Percentiles rank a stretch among this genome's conserved stretches.
These are phyloP conservation scores for Apostichopus leukothele DNA, from an alignment of 53 echinoderm and acorn worm species.

Conservation along the genomic window DNA sequence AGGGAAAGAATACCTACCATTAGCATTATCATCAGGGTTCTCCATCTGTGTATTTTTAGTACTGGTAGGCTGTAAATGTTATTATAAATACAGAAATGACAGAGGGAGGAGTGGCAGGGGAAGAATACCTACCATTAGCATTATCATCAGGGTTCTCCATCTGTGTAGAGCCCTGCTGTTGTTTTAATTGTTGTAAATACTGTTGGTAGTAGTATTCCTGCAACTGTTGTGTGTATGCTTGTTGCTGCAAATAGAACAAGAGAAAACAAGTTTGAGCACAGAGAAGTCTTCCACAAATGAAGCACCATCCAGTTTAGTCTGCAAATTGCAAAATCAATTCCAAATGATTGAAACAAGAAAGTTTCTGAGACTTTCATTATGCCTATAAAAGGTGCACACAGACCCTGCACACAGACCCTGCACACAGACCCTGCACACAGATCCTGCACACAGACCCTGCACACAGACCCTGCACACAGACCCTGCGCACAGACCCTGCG, in stretches of 20 bases:
- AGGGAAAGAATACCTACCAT: neutral
- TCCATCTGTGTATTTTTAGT: slow-evolving; percentile 9
- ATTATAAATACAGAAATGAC: neutral
- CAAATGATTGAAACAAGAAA: too few relatives aligned
- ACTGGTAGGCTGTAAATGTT: too few relatives aligned
- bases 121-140: slow-evolving; percentile 16
- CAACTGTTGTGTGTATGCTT: slow-evolving; percentile 82
- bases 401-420: too few relatives aligned
- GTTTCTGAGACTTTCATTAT: too few relatives aligned
- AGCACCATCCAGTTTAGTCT: too few relatives aligned
- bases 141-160: slow-evolving; percentile 26
- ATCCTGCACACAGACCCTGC: too few relatives aligned
- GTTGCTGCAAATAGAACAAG: slow-evolving; percentile 71
- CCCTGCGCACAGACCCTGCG: too few relatives aligned
- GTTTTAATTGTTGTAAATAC: slow-evolving; percentile 93
- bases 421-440: too few relatives aligned
- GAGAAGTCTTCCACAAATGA: too few relatives aligned
- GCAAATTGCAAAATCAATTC: too few relatives aligned
- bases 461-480: too few relatives aligned
- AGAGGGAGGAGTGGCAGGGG: neutral
- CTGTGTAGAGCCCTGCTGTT: slow-evolving; percentile 41
- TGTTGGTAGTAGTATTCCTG: slow-evolving; percentile 98
- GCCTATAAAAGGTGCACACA: too few relatives aligned
- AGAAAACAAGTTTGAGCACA: neutral
- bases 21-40: neutral